A percentile compares a stretch with the other conserved stretches of the same genome.
phyloP scores from a whole-genome alignment of 2,888 invertebrate species.

The Microdon myrmicae region DNA sequence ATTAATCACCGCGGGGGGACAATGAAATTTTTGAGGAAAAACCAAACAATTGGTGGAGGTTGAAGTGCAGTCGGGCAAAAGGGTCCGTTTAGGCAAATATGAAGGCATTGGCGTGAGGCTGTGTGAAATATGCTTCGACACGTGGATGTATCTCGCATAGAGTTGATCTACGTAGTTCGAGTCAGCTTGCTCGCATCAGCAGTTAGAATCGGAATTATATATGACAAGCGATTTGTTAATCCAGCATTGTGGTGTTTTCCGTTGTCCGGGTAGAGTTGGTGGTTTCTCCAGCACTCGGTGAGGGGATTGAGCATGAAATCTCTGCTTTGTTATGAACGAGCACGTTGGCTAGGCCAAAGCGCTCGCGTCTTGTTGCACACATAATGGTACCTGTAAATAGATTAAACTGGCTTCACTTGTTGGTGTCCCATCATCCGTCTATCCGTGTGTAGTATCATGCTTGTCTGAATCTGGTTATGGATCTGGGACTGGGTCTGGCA shows the following conservation, averaged over 20 bases:
- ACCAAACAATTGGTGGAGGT: conserved; percentile 4
- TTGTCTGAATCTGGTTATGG: conserved; percentile 12
- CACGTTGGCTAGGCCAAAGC: too few species aligned
- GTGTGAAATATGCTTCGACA: conserved; percentile 42
- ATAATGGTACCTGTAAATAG: conserved; percentile 49
- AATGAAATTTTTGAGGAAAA: conserved; percentile 28
- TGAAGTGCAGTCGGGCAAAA: conserved; percentile 11
- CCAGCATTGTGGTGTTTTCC: conserved; percentile 14
- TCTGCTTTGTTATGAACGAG: not conserved
- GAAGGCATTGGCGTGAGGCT: conserved; percentile 21
- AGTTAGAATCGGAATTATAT: conserved; percentile 32
- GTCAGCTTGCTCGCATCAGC: conserved; percentile 5
- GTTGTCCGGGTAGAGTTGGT: conserved; percentile 1
- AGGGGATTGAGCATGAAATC: not conserved
- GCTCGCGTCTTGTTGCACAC: too few species aligned
- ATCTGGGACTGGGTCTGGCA: conserved; percentile 27
- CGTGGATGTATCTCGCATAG: conserved; percentile 8
- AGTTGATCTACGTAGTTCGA: conserved; percentile 11
- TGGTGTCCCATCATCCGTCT: conserved; percentile 30
- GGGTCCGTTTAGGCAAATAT: conserved; percentile 19
- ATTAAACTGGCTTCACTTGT: conserved; percentile 45
- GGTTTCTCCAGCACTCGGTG: not conserved
- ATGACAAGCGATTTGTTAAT: conserved; percentile 32
- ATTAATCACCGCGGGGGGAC: conserved; percentile 42
- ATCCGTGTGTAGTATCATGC: conserved; percentile 33